Evolutionary conservation across 2,888 invertebrate genomes (phyloP), one percentile per base, ranked within the genome.

Genomic region (Creontiades dilutus): DNA sequence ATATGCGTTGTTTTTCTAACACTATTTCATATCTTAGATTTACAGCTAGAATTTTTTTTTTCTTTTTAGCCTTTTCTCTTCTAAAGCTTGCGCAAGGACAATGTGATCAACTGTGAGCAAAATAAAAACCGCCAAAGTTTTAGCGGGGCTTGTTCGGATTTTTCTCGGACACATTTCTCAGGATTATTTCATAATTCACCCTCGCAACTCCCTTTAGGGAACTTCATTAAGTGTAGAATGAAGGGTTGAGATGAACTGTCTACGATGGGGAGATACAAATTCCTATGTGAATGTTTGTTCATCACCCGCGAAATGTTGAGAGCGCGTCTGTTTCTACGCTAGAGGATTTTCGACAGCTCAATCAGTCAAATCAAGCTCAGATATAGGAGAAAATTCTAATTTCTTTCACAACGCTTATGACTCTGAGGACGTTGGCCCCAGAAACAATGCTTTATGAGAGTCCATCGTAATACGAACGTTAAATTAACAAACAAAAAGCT

Each of bases 11-110:
- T 85, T 85, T 52, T 37, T 85, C 61, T 85, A 57, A 28, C 16
- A 37, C 46, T 85, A 85, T 61, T 85, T 61, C 28, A 85, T 47
- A 75, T 68, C 75, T 86, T 86, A 86, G 28, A 86, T 46, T 47
- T 86, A 48, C 52, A 75, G 27, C 86, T 86, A 68, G 27, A 61
- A 61, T 37, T 27, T 68, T 68, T 46, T 46, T 28, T 37, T 27
- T 68, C 23, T 46, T 46, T 28, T 84, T 57, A 57, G 57, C 57
- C 37, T 84, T 52, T 27, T 61, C 28, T 61, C 57, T 61, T 85
- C 57, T 85, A 85, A 85, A 85, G 85, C 85, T 85, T 85, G 85
- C 85, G 61, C 57, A 85, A 85, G 61, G 85, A 85, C 57, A 85
- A 85, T 61, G 85, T 85, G 76, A 75, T 86, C 75, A 75, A 76